These are phyloP conservation scores for Amblyjoppa proteus DNA, from an alignment of 2,888 invertebrate genomes.

Conservation along the genomic window DNA sequence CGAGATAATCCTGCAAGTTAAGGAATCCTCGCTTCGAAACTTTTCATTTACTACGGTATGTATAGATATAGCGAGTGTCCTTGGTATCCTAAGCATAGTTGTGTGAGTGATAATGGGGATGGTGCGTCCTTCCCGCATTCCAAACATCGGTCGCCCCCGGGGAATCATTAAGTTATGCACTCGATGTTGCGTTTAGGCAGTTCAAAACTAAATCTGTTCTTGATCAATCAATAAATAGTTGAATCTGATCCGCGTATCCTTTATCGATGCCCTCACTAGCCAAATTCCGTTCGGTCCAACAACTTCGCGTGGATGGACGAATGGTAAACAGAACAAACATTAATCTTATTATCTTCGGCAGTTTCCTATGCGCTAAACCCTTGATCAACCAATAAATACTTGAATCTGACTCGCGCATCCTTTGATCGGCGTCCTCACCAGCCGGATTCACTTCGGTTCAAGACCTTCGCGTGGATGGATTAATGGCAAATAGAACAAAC, in stretches of 20 bases:
- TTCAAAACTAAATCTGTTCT: neutral
- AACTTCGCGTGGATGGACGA: too few species aligned
- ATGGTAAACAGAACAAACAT: too few species aligned
- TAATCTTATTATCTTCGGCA: slow-evolving; percentile 48
- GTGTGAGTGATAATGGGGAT: neutral
- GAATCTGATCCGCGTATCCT: neutral
- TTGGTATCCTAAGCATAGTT: neutral
- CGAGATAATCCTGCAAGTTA: slow-evolving; percentile 46
- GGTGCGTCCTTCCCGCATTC: neutral
- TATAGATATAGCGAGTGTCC: neutral
- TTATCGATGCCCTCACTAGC: too few species aligned
- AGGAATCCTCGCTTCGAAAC: slow-evolving; percentile 51
- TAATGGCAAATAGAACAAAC: too few species aligned
- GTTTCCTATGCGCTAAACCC: slow-evolving; percentile 40
- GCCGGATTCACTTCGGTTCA: too few species aligned
- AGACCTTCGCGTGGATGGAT: too few species aligned
- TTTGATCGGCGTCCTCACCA: too few species aligned
- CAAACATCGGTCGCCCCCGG: neutral
- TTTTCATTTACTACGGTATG: slow-evolving; percentile 36
- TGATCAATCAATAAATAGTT: neutral
- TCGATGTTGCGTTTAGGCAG: neutral
- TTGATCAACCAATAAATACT: too few species aligned
- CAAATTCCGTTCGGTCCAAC: too few species aligned
- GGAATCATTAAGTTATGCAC: neutral
- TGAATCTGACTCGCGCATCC: too few species aligned